These are phyloP conservation scores for Dryococelus australis DNA, from an alignment of 2,888 invertebrate genomes.

Conservation along the genomic window DNA sequence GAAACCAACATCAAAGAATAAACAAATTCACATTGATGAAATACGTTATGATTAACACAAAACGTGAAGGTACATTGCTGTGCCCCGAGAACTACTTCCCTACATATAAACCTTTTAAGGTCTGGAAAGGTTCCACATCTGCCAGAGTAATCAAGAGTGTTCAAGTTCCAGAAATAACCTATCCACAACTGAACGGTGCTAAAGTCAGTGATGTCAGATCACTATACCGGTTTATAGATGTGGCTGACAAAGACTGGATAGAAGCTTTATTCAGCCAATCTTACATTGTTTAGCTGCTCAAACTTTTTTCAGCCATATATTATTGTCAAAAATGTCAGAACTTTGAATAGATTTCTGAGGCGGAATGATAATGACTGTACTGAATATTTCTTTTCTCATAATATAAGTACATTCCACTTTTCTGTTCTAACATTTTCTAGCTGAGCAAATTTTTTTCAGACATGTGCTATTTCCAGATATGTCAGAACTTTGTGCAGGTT, in stretches of 20 bases:
- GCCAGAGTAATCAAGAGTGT: not conserved
- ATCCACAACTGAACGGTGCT: conserved; percentile 3
- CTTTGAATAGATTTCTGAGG: not conserved
- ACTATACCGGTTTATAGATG: not conserved
- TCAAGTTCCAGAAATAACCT: not conserved
- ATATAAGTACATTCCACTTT: not conserved
- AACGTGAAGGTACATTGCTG: not conserved
- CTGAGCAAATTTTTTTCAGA: too few relatives aligned
- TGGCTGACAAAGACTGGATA: not conserved
- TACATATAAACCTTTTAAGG: not conserved
- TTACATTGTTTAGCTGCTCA: not conserved
- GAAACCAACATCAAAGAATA: conserved; percentile 5
- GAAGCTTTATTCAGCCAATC: not conserved
- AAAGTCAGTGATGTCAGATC: too few relatives aligned
- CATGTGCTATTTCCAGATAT: too few relatives aligned
- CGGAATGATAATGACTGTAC: not conserved
- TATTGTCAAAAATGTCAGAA: not conserved
- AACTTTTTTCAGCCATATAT: not conserved
- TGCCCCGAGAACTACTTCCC: conserved; percentile 11
- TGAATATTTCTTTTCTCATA: not conserved
- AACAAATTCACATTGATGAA: conserved; percentile 22
- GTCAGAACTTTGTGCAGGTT: too few relatives aligned
- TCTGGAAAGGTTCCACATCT: not conserved
- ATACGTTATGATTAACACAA: conserved; percentile 16
- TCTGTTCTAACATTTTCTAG: not conserved